Evolutionary conservation across 37 sponge, comb jelly and placozoan genomes (phyloP).

Genomic region (Geodia barretti): DNA sequence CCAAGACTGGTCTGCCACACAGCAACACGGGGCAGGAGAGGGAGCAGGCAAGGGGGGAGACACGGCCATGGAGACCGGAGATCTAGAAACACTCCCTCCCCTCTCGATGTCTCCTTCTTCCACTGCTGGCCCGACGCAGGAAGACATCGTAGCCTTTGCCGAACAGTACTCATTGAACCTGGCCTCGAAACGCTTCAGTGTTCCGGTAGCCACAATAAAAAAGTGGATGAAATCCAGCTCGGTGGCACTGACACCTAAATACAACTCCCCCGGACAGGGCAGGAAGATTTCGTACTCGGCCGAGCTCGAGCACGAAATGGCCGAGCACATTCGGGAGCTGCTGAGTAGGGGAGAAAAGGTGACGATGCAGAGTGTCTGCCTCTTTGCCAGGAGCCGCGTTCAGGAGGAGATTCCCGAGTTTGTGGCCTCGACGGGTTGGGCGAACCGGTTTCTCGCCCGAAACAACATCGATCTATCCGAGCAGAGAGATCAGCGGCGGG

Average conservation of each 20-base stretch:
- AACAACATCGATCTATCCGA: slow-evolving; percentile 50
- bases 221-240: slow-evolving; percentile 43
- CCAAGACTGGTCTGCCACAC: not conserved
- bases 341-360: slow-evolving; percentile 51
- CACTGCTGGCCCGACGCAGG: not conserved
- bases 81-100: not conserved
- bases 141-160: slow-evolving; percentile 46
- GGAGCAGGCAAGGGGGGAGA: slow-evolving; percentile 1
- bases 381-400: slow-evolving; percentile 55
- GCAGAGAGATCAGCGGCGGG: not conserved
- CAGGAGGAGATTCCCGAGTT: slow-evolving; percentile 78
- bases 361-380: slow-evolving; percentile 59
- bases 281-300: slow-evolving; percentile 72
- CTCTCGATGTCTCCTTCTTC: slow-evolving; percentile 2
- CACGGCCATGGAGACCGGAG: not conserved
- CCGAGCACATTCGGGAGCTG: slow-evolving; percentile 49
- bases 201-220: slow-evolving; percentile 44
- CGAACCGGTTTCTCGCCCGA: slow-evolving; percentile 64
- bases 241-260: slow-evolving; percentile 23
- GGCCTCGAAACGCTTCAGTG: slow-evolving; percentile 49
- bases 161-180: slow-evolving; percentile 40
- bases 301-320: slow-evolving; percentile 56
- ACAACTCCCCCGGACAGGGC: slow-evolving; percentile 80
- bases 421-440: slow-evolving; percentile 80
- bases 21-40: not conserved